Conservation (phyloP, 2,797 vertebrate species). For the Clarias pachynema region DNA sequence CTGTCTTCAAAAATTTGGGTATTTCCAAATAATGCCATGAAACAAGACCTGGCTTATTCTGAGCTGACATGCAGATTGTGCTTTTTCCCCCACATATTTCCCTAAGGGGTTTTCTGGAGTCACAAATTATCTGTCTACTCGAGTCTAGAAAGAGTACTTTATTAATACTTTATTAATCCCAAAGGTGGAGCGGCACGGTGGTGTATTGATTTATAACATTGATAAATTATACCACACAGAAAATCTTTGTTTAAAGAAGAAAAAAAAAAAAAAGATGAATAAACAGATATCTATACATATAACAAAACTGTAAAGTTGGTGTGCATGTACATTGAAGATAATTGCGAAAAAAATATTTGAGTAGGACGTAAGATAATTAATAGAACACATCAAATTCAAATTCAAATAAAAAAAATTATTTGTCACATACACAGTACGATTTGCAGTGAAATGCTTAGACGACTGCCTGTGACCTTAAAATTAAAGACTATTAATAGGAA, state of each 20-base stretch:
- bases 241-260: background rate
- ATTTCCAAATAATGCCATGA: background rate
- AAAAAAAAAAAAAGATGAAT: background rate
- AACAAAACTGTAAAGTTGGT: no score
- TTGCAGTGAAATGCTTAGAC: no score
- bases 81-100: background rate
- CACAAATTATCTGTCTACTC: background rate
- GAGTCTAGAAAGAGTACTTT: background rate
- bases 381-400: no score
- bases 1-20: background rate
- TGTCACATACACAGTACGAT: no score
- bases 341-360: no score
- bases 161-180: no score
- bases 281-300: background rate
- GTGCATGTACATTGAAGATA: no score
- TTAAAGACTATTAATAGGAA: no score
- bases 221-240: background rate
- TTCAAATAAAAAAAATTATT: no score
- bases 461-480: no score
- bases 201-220: background rate
- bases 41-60: background rate
- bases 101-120: background rate
- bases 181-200: no score
- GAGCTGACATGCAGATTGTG: background rate
- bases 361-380: no score